Percentiles rank a stretch among this genome's conserved stretches.
These are phyloP conservation scores for Euclidia mi DNA, from an alignment of 2,888 invertebrate species.

Conservation along the genomic window DNA sequence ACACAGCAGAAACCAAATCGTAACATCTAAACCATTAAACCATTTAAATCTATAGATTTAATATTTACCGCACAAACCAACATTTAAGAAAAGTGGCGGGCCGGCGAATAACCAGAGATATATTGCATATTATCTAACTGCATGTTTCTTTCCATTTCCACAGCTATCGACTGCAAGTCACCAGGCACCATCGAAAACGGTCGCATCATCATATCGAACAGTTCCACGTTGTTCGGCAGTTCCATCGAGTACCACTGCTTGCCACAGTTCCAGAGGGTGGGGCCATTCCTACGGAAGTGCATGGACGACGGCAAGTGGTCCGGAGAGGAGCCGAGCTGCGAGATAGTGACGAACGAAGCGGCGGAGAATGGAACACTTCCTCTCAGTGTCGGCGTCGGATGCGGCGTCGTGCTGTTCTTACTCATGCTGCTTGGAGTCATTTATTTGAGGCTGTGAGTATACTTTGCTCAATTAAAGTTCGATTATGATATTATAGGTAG, in stretches of 20 bases:
- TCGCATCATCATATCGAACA: conserved; percentile 95
- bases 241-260: conserved; percentile 97
- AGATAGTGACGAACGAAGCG: conserved; percentile 92
- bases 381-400: conserved; percentile 95
- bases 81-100: too few species aligned
- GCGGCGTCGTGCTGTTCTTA: conserved; percentile 94
- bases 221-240: conserved; percentile 95
- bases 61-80: too few species aligned
- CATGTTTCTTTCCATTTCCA: neutral
- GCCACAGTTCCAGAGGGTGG: conserved; percentile 95
- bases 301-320: conserved; percentile 96
- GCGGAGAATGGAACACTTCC: conserved; percentile 93
- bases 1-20: too few species aligned
- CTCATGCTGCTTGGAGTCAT: conserved; percentile 94
- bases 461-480: neutral
- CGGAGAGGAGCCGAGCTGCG: conserved; percentile 96
- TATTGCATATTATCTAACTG: too few species aligned
- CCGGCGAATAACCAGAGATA: too few species aligned
- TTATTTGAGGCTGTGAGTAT: conserved; percentile 94
- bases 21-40: too few species aligned
- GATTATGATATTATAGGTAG: too few species aligned
- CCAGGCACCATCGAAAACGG: conserved; percentile 96
- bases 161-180: conserved; percentile 96
- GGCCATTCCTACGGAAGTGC: conserved; percentile 95
- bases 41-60: too few species aligned